Conservation (phyloP, 2,113 vertebrate genomes). For the Coptodon rendalli region DNA sequence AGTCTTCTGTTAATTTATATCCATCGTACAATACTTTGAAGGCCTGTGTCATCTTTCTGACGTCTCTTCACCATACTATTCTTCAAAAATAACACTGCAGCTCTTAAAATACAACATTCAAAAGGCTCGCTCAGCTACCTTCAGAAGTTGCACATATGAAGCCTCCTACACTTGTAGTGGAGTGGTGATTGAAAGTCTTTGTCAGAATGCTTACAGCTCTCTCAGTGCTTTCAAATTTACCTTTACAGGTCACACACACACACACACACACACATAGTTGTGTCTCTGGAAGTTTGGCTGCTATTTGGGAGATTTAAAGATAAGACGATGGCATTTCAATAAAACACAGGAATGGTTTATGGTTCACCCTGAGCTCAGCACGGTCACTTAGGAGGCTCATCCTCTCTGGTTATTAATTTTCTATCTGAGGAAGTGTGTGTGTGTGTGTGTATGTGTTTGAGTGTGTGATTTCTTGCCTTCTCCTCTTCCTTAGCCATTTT, state of each 20-base stretch:
- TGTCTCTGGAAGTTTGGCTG: slow-evolving; percentile 4
- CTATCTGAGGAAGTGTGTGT: background rate
- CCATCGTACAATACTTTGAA: background rate
- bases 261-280: background rate
- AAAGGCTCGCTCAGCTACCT: background rate
- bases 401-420: slow-evolving; percentile 39
- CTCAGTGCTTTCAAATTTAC: background rate
- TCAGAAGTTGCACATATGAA: background rate
- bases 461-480: background rate
- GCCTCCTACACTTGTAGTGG: background rate
- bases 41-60: background rate
- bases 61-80: background rate
- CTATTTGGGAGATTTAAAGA: slow-evolving; percentile 32
- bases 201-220: background rate
- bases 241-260: background rate
- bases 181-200: slow-evolving; percentile 15
- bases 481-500: background rate
- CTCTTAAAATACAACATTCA: background rate
- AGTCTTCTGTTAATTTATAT: background rate
- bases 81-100: background rate
- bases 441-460: background rate
- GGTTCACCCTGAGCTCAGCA: slow-evolving; percentile 19
- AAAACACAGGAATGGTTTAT: slow-evolving; percentile 48
- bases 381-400: slow-evolving; percentile 10
- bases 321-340: slow-evolving; percentile 19